phyloP scores from a whole-genome alignment of 2,113 vertebrate species.

The Galbula dea region DNA sequence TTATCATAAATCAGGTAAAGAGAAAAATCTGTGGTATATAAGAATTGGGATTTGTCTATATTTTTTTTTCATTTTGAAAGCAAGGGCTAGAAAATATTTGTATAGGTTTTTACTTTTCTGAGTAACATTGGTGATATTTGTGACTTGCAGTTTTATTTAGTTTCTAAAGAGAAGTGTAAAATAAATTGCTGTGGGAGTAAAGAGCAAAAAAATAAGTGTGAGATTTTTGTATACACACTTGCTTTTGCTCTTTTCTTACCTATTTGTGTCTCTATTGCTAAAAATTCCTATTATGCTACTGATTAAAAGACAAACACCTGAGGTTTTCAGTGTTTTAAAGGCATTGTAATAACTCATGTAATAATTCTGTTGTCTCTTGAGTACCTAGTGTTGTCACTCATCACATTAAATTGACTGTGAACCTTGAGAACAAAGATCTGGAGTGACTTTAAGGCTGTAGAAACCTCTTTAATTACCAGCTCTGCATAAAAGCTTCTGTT shows the following conservation, averaged over 20 bases:
- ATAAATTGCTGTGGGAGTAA: not conserved
- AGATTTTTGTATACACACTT: not conserved
- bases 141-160: not conserved
- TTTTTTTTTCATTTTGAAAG: not conserved
- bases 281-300: not conserved
- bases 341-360: not conserved
- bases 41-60: not conserved
- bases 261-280: not conserved
- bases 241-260: not conserved
- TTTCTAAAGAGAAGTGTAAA: not conserved
- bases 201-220: not conserved
- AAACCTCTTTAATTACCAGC: not conserved
- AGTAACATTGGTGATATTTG: not conserved
- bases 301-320: not conserved
- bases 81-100: not conserved
- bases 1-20: not conserved
- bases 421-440: not conserved
- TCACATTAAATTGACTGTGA: not conserved
- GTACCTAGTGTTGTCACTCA: not conserved
- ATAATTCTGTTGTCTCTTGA: not conserved
- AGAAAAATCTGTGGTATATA: not conserved
- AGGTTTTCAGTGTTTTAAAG: not conserved
- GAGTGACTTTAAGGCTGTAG: not conserved
- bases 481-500: not conserved
- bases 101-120: not conserved